Percentiles rank a stretch among this genome's conserved stretches.
Evolutionary conservation across 1,140 invertebrate species (phyloP).

Genomic region (Saccostrea glomerata): DNA sequence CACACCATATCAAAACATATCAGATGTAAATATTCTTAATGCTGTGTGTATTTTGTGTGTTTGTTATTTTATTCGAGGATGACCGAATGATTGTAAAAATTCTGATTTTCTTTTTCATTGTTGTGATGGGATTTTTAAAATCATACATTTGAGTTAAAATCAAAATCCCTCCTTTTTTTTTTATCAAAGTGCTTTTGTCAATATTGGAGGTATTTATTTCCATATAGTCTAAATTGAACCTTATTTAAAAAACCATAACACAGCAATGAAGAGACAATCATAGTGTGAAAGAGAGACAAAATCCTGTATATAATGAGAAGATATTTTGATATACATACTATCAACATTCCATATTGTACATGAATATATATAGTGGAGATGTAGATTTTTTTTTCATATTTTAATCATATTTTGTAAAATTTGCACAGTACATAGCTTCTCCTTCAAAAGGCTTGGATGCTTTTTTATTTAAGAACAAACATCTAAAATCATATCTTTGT

Average conservation of each 20-base stretch:
- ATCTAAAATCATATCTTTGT: too few species aligned
- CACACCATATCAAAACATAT: conserved; percentile 34
- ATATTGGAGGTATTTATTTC: not conserved
- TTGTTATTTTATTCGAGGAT: not conserved
- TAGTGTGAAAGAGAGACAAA: not conserved
- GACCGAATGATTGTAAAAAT: not conserved
- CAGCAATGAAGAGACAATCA: not conserved
- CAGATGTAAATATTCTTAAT: conserved; percentile 28
- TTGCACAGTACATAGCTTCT: too few species aligned
- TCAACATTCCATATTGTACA: conserved; percentile 25
- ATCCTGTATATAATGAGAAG: not conserved
- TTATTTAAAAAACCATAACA: not conserved
- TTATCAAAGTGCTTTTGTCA: not conserved
- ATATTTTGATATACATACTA: conserved; percentile 34
- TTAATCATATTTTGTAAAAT: not conserved
- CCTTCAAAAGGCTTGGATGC: too few species aligned
- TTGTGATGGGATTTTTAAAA: not conserved
- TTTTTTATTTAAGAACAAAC: too few species aligned
- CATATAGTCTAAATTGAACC: not conserved
- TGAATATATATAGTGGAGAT: conserved; percentile 10
- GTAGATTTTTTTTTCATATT: not conserved
- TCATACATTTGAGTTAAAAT: not conserved
- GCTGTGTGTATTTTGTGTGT: not conserved
- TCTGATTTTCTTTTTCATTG: not conserved
- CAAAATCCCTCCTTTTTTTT: not conserved